These are phyloP conservation scores for Tenthredo amoena DNA, from an alignment of 2,888 invertebrate genomes.

Conservation along the genomic window DNA sequence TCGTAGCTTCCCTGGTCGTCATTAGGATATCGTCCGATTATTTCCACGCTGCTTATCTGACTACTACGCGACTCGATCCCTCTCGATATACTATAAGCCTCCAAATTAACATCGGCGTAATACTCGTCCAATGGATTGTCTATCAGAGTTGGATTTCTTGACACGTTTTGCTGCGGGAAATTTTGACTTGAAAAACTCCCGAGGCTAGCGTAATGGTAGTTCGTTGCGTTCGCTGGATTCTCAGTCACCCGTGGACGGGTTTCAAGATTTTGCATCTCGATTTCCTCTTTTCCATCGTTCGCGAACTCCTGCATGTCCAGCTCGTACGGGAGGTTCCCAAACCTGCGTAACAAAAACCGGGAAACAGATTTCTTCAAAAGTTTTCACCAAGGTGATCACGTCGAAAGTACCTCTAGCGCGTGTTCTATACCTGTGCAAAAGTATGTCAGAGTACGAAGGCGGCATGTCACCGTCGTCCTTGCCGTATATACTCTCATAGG, in stretches of 20 bases:
- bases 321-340: slow-evolving; percentile 73
- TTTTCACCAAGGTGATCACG: background rate
- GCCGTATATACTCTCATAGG: slow-evolving; percentile 80
- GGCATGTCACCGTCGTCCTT: slow-evolving; percentile 74
- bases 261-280: slow-evolving; percentile 70
- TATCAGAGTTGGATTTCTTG: slow-evolving; percentile 70
- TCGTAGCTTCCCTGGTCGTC: background rate
- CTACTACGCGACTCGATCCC: background rate
- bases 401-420: background rate
- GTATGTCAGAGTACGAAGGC: slow-evolving; percentile 74
- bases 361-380: background rate
- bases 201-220: slow-evolving; percentile 66
- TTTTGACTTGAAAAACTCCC: slow-evolving; percentile 70
- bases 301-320: slow-evolving; percentile 69
- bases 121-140: slow-evolving; percentile 72
- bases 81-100: slow-evolving; percentile 51
- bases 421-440: slow-evolving; percentile 70
- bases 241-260: slow-evolving; percentile 68
- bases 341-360: slow-evolving; percentile 60
- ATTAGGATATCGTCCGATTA: background rate
- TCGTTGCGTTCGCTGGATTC: slow-evolving; percentile 66
- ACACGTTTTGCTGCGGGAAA: slow-evolving; percentile 67
- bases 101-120: slow-evolving; percentile 70
- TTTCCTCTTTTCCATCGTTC: slow-evolving; percentile 68
- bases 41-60: background rate